phyloP scores from a whole-genome alignment of 2,797 vertebrate genomes.

The Rhinoraja longicauda region DNA sequence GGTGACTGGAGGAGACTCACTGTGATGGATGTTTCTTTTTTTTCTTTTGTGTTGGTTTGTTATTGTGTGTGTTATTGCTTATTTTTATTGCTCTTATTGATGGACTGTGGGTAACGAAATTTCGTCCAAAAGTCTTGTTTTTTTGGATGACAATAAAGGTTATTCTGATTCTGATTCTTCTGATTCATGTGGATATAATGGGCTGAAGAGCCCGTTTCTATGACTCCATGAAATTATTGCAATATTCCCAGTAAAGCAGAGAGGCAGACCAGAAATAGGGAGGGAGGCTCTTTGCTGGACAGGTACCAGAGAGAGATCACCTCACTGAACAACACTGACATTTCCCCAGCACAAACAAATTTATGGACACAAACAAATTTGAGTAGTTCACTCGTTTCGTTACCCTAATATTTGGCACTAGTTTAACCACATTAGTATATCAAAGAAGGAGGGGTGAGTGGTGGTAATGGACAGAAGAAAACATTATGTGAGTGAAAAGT shows the following conservation, averaged over 20 bases:
- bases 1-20: too few species aligned
- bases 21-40: too few species aligned
- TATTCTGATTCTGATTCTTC: too few species aligned
- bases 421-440: not conserved
- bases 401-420: not conserved
- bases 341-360: not conserved
- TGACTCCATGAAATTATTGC: not conserved
- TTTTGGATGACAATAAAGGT: too few species aligned
- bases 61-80: too few species aligned
- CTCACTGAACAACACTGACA: not conserved
- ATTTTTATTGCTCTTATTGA: too few species aligned
- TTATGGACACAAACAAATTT: not conserved
- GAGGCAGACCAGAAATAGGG: not conserved
- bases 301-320: not conserved
- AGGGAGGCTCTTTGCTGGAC: not conserved
- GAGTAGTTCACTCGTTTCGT: not conserved
- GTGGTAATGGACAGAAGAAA: not conserved
- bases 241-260: not conserved
- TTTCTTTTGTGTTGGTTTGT: too few species aligned
- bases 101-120: too few species aligned
- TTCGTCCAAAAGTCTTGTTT: too few species aligned
- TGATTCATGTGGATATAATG: too few species aligned
- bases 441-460: not conserved
- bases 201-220: too few species aligned
- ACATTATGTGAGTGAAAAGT: not conserved